Evolutionary conservation across 2,797 vertebrate species (phyloP).

Genomic region (Liparis tanakae): DNA sequence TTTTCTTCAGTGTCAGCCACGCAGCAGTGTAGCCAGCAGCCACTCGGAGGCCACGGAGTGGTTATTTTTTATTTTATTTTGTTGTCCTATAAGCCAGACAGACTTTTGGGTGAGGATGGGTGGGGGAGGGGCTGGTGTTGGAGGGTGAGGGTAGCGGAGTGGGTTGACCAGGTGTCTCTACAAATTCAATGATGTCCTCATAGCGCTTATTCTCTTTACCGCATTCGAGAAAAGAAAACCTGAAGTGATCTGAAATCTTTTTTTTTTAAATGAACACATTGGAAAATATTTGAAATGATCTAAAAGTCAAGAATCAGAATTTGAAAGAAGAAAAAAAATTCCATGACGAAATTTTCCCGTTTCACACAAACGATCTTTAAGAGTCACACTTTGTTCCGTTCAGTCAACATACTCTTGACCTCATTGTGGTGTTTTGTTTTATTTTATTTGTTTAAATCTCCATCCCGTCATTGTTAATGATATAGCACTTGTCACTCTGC

Average conservation of each 20-base stretch:
- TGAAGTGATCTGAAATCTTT: conserved; percentile 53
- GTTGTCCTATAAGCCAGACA: conserved; percentile 59
- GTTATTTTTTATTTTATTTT: conserved; percentile 51
- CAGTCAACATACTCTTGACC: conserved; percentile 83
- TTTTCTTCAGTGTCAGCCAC: conserved; percentile 61
- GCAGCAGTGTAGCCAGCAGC: conserved; percentile 71
- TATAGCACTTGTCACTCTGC: conserved; percentile 99
- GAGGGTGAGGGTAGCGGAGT: conserved; percentile 42
- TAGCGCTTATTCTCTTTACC: conserved; percentile 65
- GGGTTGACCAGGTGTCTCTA: conserved; percentile 64
- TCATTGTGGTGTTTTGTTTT: conserved; percentile 67
- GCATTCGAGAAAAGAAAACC: conserved; percentile 43
- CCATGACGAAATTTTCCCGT: conserved; percentile 8
- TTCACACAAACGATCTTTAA: conserved; percentile 51
- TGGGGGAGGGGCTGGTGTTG: conserved; percentile 18
- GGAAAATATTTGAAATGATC: conserved; percentile 49
- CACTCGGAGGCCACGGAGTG: conserved; percentile 67
- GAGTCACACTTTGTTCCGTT: conserved; percentile 76
- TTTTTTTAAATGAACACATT: conserved; percentile 48
- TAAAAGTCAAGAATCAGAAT: conserved; percentile 45
- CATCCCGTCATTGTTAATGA: conserved; percentile 88
- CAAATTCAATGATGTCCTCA: conserved; percentile 70
- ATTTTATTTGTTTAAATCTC: conserved; percentile 66
- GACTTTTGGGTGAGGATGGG: conserved; percentile 47
- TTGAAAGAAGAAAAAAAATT: background rate